Percentiles rank a stretch among this genome's conserved stretches.
phyloP scores from a whole-genome alignment of 2,113 vertebrate genomes.

The Sapajus apella region DNA sequence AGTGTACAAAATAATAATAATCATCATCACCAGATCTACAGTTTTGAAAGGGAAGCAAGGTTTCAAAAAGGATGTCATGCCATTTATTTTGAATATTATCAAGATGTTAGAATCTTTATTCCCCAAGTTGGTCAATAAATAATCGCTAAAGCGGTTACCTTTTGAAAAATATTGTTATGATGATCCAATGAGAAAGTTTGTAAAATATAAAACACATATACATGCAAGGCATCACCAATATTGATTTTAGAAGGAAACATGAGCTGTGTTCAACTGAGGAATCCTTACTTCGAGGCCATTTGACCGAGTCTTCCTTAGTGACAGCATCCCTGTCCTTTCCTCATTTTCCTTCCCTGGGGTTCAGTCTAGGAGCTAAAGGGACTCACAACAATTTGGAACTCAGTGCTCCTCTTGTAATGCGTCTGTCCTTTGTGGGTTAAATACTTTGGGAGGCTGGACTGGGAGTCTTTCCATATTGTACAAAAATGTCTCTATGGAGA shows the following conservation, averaged over 20 bases:
- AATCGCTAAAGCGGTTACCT: background rate
- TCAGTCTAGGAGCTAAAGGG: background rate
- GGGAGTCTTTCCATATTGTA: slow-evolving; percentile 19
- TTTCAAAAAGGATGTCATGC: background rate
- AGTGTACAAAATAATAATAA: background rate
- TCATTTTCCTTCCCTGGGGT: background rate
- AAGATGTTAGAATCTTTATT: background rate
- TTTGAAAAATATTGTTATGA: background rate
- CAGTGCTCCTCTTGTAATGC: background rate
- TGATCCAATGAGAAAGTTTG: background rate
- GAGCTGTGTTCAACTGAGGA: background rate
- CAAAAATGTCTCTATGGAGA: background rate
- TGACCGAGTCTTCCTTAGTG: background rate
- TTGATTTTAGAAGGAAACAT: background rate
- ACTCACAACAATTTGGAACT: background rate
- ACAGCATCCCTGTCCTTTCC: accelerated
- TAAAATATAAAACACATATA: background rate
- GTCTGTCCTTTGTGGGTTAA: background rate
- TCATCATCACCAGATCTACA: background rate
- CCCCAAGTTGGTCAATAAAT: background rate
- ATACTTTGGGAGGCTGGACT: background rate
- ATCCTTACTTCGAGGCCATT: accelerated
- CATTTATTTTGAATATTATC: background rate
- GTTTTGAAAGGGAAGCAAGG: slow-evolving; percentile 42
- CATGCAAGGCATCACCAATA: background rate